Evolutionary conservation across 2,797 vertebrate species (phyloP).

Genomic region (Anguilla obscura): DNA sequence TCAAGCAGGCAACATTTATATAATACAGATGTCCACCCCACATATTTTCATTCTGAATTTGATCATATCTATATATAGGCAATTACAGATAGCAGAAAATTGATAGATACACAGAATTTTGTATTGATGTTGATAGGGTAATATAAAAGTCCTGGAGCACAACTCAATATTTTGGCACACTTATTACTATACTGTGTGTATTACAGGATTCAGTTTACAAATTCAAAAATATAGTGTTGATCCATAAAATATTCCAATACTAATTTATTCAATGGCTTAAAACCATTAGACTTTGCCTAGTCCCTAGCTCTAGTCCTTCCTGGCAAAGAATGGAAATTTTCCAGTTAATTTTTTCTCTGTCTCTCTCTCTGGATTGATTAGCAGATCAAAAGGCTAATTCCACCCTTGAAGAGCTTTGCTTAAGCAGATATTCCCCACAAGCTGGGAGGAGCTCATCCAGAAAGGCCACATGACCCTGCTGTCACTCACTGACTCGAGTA

Average conservation of each 20-base stretch:
- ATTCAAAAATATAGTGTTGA: neutral
- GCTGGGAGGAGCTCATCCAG: conserved; percentile 65
- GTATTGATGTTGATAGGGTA: too few relatives aligned
- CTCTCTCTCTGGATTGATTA: conserved; percentile 66
- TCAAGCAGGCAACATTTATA: neutral
- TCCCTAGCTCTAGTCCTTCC: conserved; percentile 55
- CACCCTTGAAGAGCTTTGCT: conserved; percentile 58
- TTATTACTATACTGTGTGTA: neutral
- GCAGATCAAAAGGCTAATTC: conserved; percentile 71
- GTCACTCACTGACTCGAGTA: conserved; percentile 53
- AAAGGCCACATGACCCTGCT: conserved; percentile 61
- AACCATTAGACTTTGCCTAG: neutral
- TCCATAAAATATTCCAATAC: neutral
- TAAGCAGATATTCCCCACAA: conserved; percentile 60
- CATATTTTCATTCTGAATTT: neutral
- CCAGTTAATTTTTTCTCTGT: conserved; percentile 57
- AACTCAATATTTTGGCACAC: neutral
- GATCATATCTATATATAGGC: too few relatives aligned
- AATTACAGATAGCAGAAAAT: too few relatives aligned
- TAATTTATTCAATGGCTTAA: conserved; percentile 39
- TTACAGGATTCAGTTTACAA: neutral
- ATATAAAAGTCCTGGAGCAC: too few relatives aligned
- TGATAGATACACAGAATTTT: too few relatives aligned
- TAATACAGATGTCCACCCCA: neutral
- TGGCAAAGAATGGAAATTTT: conserved; percentile 55